A percentile compares a stretch with the other conserved stretches of the same genome.
Evolutionary conservation across 2,113 vertebrate genomes (phyloP).

Genomic region (Dicerorhinus sumatrensis): DNA sequence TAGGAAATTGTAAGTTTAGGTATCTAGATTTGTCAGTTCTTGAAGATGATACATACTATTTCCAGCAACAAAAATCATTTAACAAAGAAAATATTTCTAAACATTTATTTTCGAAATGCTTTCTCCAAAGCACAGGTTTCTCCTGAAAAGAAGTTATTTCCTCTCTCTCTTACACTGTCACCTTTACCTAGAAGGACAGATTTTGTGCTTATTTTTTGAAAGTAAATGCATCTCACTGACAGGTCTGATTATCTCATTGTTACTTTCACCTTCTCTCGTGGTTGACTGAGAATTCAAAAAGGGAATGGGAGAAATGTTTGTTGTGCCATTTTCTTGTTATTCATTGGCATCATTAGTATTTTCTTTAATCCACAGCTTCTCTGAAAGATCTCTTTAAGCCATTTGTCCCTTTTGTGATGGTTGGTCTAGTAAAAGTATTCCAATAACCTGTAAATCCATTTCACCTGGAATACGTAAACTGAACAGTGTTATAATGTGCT

Average conservation of each 20-base stretch:
- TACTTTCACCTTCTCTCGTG: background rate
- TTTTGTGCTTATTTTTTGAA: conserved; percentile 16
- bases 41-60: background rate
- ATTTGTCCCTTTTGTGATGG: background rate
- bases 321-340: background rate
- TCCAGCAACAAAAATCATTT: conserved; percentile 24
- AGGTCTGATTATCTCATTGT: background rate
- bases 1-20: conserved; percentile 21
- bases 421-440: background rate
- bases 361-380: conserved; percentile 15
- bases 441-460: background rate
- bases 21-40: conserved; percentile 7
- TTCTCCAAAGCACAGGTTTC: background rate
- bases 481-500: background rate
- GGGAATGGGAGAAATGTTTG: background rate
- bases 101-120: background rate
- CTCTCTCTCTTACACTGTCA: background rate
- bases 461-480: background rate
- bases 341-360: background rate
- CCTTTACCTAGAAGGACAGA: background rate
- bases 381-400: background rate
- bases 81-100: conserved; percentile 18
- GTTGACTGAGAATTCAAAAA: background rate
- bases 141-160: background rate
- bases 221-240: background rate